A percentile compares a stretch with the other conserved stretches of the same genome.
Conservation (phyloP, 1,140 invertebrate species). For the Zaprionus capensis region DNA sequence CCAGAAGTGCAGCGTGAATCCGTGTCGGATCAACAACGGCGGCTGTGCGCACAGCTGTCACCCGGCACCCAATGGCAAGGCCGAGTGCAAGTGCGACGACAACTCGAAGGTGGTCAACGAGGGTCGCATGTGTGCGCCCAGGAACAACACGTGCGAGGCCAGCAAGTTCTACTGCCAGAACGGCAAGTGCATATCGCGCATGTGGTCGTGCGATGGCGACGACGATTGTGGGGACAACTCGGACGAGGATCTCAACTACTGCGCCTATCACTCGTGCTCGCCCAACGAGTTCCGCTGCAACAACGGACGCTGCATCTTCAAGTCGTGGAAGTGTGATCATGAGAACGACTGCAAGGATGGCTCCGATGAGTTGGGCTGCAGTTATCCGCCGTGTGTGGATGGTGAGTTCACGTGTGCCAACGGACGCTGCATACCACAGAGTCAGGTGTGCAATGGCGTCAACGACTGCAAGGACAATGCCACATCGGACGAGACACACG, state of each 20-base stretch:
- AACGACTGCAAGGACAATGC: slow-evolving; percentile 97
- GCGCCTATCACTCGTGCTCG: slow-evolving; percentile 96
- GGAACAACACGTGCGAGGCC: slow-evolving; percentile 94
- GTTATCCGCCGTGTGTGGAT: slow-evolving; percentile 94
- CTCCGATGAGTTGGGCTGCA: slow-evolving; percentile 96
- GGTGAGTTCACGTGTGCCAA: slow-evolving; percentile 98
- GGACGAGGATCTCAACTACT: slow-evolving; percentile 97
- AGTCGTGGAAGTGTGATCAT: slow-evolving; percentile 97
- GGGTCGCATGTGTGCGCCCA: slow-evolving; percentile 94
- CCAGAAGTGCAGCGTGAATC: slow-evolving; percentile 93
- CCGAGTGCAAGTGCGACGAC: slow-evolving; percentile 95
- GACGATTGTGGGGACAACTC: slow-evolving; percentile 97
- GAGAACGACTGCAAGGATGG: slow-evolving; percentile 98
- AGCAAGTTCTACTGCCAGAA: slow-evolving; percentile 97
- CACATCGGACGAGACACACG: slow-evolving; percentile 95
- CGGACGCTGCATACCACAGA: slow-evolving; percentile 93
- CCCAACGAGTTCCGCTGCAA: slow-evolving; percentile 96
- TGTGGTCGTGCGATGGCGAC: slow-evolving; percentile 98
- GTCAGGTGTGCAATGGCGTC: slow-evolving; percentile 95
- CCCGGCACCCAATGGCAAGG: slow-evolving; percentile 92
- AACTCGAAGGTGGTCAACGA: slow-evolving; percentile 95
- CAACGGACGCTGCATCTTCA: slow-evolving; percentile 97
- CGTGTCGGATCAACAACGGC: slow-evolving; percentile 96
- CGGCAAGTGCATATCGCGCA: slow-evolving; percentile 96
- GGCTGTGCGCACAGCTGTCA: slow-evolving; percentile 98